Percentiles rank a stretch among this genome's conserved stretches.
Conservation (phyloP, 92 coral and sea anemone species). For the Actinostola sp. region DNA sequence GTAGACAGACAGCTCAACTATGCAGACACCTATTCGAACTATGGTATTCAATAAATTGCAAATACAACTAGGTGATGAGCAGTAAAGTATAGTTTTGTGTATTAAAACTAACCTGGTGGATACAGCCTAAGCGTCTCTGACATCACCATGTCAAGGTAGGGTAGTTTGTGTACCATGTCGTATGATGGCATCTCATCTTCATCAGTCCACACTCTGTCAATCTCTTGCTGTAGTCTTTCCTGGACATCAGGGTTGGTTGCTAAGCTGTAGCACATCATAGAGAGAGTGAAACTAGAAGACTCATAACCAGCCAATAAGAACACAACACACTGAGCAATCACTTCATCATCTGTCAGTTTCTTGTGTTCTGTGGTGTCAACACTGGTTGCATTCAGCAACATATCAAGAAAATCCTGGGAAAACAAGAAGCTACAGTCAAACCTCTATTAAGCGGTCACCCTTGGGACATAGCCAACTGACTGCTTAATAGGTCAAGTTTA, state of each 20-base stretch:
- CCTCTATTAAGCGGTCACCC: too few species aligned
- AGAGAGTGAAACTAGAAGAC: constrained; percentile 50
- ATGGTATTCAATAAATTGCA: too few species aligned
- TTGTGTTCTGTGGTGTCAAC: constrained; percentile 20
- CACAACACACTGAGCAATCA: constrained; percentile 57
- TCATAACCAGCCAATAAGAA: constrained; percentile 61
- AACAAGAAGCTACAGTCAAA: not conserved
- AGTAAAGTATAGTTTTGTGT: too few species aligned
- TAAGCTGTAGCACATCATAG: constrained; percentile 35
- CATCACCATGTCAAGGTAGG: too few species aligned
- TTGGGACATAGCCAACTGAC: too few species aligned
- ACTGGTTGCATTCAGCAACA: constrained; percentile 40
- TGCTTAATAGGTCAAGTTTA: too few species aligned
- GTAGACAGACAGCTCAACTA: too few species aligned
- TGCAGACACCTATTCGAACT: too few species aligned
- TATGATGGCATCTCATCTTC: constrained; percentile 37
- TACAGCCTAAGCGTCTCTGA: constrained; percentile 54
- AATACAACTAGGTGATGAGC: too few species aligned
- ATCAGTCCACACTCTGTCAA: constrained; percentile 45
- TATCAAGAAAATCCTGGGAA: constrained; percentile 46
- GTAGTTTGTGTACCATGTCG: constrained; percentile 39
- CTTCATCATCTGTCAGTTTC: constrained; percentile 54
- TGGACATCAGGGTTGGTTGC: constrained; percentile 60
- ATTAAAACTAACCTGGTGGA: constrained; percentile 32
- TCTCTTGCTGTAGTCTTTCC: constrained; percentile 46